Conservation (phyloP, 2,113 vertebrate species). For the Eonycteris spelaea region DNA sequence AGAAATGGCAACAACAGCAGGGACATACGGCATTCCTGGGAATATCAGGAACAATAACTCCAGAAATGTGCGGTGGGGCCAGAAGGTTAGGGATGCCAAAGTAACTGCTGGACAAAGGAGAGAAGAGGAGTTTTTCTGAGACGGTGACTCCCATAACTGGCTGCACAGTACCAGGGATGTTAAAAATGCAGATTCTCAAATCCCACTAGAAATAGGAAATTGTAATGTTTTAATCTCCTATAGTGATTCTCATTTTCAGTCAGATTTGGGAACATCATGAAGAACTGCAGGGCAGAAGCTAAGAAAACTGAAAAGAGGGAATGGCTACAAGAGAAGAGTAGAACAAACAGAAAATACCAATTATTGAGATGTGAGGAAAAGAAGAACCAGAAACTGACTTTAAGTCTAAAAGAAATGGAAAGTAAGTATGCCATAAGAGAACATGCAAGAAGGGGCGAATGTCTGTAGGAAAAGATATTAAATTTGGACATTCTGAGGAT, state of each 20-base stretch:
- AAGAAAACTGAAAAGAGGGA: background rate
- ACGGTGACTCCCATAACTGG: background rate
- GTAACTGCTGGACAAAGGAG: background rate
- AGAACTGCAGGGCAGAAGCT: background rate
- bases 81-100: background rate
- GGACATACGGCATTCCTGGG: background rate
- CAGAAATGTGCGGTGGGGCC: background rate
- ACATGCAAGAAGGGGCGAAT: background rate
- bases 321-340: background rate
- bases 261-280: background rate
- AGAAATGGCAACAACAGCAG: background rate
- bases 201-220: background rate
- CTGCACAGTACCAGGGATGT: background rate
- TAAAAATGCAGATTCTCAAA: background rate
- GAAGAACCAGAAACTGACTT: background rate
- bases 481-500: background rate
- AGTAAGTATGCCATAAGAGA: background rate
- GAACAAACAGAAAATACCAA: background rate
- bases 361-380: background rate
- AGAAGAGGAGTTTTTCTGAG: background rate
- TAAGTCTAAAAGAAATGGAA: background rate
- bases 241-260: background rate
- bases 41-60: fast-evolving
- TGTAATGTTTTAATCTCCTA: background rate
- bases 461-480: background rate